phyloP scores from a whole-genome alignment of 2,113 vertebrate genomes.

The Oncorhynchus mykiss region DNA sequence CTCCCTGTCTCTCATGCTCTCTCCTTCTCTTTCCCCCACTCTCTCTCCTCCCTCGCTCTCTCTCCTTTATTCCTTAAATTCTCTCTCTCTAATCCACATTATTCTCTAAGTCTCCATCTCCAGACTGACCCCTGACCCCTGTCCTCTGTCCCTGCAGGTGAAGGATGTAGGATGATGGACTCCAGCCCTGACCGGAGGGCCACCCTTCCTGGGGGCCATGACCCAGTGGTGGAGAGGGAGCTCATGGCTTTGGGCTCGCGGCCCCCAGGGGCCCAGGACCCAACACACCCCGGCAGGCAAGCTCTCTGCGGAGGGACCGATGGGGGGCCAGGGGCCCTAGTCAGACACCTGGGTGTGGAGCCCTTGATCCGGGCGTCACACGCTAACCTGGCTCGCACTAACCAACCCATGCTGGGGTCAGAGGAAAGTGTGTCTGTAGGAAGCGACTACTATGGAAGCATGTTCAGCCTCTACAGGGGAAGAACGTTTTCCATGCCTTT shows the following conservation, averaged over 20 bases:
- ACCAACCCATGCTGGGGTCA: constrained; percentile 85
- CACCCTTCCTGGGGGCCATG: constrained; percentile 83
- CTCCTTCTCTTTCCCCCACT: not conserved
- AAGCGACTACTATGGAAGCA: constrained; percentile 96
- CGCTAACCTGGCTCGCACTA: constrained; percentile 87
- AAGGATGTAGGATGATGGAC: constrained; percentile 66
- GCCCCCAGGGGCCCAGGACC: constrained; percentile 76
- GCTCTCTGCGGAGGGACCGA: constrained; percentile 73
- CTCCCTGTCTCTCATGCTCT: not conserved
- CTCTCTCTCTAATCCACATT: not conserved
- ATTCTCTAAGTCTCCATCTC: not conserved
- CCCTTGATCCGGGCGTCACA: constrained; percentile 92
- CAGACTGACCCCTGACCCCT: not conserved
- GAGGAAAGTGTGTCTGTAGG: constrained; percentile 98
- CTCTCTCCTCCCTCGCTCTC: not conserved
- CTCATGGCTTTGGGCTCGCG: constrained; percentile 68
- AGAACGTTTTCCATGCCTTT: constrained; percentile 94
- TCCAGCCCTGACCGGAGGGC: constrained; percentile 70
- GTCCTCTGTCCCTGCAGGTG: constrained; percentile 42
- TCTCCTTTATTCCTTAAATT: not conserved
- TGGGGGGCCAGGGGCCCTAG: constrained; percentile 72
- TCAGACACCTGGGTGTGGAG: constrained; percentile 96
- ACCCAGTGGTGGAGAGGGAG: constrained; percentile 92
- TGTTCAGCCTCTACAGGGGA: constrained; percentile 97
- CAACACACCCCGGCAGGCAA: constrained; percentile 85